These are phyloP conservation scores for Harpalus rufipes DNA, from an alignment of 2,888 invertebrate genomes.

Conservation along the genomic window DNA sequence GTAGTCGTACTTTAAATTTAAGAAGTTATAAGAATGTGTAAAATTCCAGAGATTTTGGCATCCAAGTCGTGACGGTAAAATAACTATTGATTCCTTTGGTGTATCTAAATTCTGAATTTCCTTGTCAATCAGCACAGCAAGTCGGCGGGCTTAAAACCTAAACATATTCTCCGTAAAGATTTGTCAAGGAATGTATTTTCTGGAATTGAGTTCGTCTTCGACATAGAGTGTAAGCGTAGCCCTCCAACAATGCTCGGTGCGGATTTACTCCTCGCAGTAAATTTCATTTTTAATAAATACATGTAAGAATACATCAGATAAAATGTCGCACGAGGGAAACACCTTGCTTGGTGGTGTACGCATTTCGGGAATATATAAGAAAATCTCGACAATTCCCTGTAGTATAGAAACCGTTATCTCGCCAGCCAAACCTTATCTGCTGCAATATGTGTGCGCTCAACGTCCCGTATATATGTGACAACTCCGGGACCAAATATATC, in stretches of 20 bases:
- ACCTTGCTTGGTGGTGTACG: conserved; percentile 9
- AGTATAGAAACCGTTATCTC: conserved; percentile 59
- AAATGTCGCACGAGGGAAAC: conserved; percentile 45
- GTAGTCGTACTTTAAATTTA: too few species aligned
- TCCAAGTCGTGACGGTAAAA: not conserved
- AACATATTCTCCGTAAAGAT: conserved; percentile 11
- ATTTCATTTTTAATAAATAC: conserved; percentile 62
- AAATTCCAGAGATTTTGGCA: not conserved
- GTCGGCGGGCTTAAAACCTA: not conserved
- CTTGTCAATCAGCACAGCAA: conserved; percentile 6
- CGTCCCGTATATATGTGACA: conserved; percentile 73
- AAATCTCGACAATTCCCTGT: conserved; percentile 62
- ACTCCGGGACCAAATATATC: conserved; percentile 75
- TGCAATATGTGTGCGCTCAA: conserved; percentile 72
- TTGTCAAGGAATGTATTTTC: not conserved
- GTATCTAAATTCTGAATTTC: not conserved
- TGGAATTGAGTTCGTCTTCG: conserved; percentile 10
- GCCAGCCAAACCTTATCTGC: conserved; percentile 73
- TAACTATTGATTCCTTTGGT: not conserved
- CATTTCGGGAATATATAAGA: conserved; percentile 60
- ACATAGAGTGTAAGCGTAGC: not conserved
- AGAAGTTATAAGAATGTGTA: too few species aligned
- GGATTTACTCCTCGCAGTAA: conserved; percentile 51
- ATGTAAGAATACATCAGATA: conserved; percentile 54
- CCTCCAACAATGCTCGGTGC: conserved; percentile 24